phyloP scores from a whole-genome alignment of 2,113 vertebrate species.

The Amia ocellicauda region DNA sequence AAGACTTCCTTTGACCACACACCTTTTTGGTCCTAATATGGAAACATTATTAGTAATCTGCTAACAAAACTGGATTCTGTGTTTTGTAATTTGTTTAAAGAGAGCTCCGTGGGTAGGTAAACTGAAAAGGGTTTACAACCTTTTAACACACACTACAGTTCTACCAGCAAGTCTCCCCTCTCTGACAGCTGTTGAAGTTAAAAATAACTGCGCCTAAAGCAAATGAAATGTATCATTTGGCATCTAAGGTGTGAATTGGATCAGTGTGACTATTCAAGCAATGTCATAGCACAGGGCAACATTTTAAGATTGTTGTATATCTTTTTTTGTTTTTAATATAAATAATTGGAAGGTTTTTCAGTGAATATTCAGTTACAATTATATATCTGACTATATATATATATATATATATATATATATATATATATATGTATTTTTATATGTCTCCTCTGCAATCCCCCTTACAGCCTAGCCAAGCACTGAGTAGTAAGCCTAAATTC shows the following conservation, averaged over 20 bases:
- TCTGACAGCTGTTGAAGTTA: conserved; percentile 3
- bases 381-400: no score
- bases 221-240: conserved; percentile 20
- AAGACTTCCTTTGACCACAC: conserved; percentile 50
- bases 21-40: conserved; percentile 52
- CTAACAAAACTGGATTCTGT: conserved; percentile 57
- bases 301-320: no score
- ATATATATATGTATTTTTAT: no score
- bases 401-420: no score
- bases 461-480: no score
- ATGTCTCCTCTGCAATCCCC: no score
- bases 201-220: conserved; percentile 12
- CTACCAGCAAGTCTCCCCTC: conserved; percentile 11
- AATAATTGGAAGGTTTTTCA: no score
- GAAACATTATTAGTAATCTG: conserved; percentile 60
- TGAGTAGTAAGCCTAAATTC: background rate
- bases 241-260: conserved; percentile 11
- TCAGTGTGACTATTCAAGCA: no score
- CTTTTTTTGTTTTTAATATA: no score
- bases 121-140: conserved; percentile 69
- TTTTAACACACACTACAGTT: conserved; percentile 16
- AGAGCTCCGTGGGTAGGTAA: conserved; percentile 38
- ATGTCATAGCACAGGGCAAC: no score
- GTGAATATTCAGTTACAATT: no score
- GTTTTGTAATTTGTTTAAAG: conserved; percentile 68